Evolutionary conservation across 2,888 invertebrate genomes (phyloP), one percentile per base, ranked within the genome.

Genomic region (Hydroisotoma schaefferi): DNA sequence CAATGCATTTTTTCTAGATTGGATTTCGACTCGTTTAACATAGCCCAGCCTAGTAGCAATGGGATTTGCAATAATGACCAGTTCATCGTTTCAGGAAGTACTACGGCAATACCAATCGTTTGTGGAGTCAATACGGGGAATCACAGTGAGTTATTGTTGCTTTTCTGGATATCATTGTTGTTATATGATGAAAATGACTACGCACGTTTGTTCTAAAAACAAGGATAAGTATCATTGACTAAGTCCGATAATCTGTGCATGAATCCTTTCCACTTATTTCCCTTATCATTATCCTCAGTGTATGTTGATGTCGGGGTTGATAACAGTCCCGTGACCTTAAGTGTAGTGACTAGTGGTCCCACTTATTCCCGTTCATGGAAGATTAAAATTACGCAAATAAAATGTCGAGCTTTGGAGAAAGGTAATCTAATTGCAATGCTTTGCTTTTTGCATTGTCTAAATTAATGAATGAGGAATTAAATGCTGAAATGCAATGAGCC

Each of bases 21-120:
- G 74, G 90, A 92, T 75, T 86, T 92, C 74, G 85, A 87, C 66
- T 84, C 87, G 60, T 88, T 92, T 74, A 81, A 82, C 2, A 82
- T 90, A 55, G 82, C 86, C 29, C 88, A 87, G 0, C 91, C 91
- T 0, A 90, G 90, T 73, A 78, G 82, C 1, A 79, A 82, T 44
- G 83, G 91, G 74, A 82, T 88, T 1, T 91, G 91, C 75, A 87
- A 86, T 74, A 87, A 86, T 67, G 92, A 92, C 75, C 91, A 90
- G 74, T 87, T 92, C 73, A 85, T 91, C 37, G 86, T 90, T 3
- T 89, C 90, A 0, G 90, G 90, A 1, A 87, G 88, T 0, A 87
- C 84, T 74, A 86, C 88, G 0, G 83, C 87, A 0, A 70, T 75
- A 10, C 88, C 91, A 2, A 83, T 85, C 0, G 88, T 92, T 54